phyloP scores from a whole-genome alignment of 2,113 vertebrate genomes.

The Ptyas mucosa region DNA sequence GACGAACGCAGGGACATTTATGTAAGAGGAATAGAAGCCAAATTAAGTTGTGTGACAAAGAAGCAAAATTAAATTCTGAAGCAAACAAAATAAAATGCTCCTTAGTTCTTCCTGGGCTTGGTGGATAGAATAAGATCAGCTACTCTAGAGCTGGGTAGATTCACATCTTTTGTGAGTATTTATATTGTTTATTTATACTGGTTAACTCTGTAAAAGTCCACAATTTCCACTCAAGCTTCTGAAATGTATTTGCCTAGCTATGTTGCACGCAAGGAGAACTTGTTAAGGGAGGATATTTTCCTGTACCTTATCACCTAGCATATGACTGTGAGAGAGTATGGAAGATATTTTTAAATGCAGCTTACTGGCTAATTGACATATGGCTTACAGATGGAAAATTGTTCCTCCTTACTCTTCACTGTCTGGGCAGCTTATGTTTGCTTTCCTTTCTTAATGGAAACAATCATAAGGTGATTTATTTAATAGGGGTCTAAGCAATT shows the following conservation, averaged over 20 bases:
- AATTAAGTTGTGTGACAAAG: background rate
- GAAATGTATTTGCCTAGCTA: background rate
- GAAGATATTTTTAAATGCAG: background rate
- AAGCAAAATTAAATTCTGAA: background rate
- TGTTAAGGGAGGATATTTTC: background rate
- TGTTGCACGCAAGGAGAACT: background rate
- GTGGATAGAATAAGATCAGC: background rate
- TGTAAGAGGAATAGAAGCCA: background rate
- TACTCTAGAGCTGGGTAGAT: background rate
- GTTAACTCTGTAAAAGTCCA: background rate
- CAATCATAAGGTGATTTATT: conserved; percentile 20
- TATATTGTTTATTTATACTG: background rate
- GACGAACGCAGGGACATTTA: background rate
- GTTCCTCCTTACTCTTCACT: background rate
- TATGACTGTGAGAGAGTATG: background rate
- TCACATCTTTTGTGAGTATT: background rate
- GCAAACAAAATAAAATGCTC: background rate
- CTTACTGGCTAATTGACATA: background rate
- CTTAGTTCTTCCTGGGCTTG: background rate
- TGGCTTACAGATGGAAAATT: background rate
- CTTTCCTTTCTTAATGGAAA: conserved; percentile 30
- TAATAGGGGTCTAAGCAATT: conserved; percentile 12
- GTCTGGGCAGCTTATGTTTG: background rate
- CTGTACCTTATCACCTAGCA: background rate
- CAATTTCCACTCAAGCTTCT: background rate